A percentile compares a stretch with the other conserved stretches of the same genome.
phyloP scores from a whole-genome alignment of 37 sponge, comb jelly and placozoan species.

The Chondrilla cf. caribensis region DNA sequence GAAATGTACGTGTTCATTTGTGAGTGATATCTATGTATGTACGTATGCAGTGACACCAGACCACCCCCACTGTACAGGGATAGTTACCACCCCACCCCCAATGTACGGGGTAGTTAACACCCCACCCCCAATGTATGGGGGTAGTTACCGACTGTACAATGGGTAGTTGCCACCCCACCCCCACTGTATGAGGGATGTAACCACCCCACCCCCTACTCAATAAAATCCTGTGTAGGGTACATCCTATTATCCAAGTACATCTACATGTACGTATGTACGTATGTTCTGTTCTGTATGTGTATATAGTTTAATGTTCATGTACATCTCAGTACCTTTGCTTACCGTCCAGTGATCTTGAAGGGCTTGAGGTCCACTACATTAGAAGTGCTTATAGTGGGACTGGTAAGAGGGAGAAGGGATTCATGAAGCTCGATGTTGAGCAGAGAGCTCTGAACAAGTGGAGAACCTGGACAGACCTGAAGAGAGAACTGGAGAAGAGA shows the following conservation, averaged over 20 bases:
- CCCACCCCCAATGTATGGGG: no score
- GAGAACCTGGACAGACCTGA: constrained; percentile 79
- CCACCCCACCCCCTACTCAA: no score
- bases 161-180: no score
- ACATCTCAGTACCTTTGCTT: not conserved
- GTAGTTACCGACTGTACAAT: no score
- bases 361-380: constrained; percentile 36
- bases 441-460: constrained; percentile 84
- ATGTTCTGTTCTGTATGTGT: constrained; percentile 32
- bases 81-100: no score
- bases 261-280: not conserved
- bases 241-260: no score
- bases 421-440: constrained; percentile 84
- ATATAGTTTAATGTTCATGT: not conserved
- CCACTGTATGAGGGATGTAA: no score
- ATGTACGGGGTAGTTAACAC: no score
- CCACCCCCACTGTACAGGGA: no score
- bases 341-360: constrained; percentile 31
- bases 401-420: constrained; percentile 25
- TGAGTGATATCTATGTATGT: not conserved
- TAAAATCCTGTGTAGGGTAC: no score
- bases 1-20: not conserved
- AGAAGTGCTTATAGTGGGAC: constrained; percentile 63
- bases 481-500: constrained; percentile 50
- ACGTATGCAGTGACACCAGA: no score